phyloP scores from a whole-genome alignment of 1,140 invertebrate species.

The Orius insidiosus region DNA sequence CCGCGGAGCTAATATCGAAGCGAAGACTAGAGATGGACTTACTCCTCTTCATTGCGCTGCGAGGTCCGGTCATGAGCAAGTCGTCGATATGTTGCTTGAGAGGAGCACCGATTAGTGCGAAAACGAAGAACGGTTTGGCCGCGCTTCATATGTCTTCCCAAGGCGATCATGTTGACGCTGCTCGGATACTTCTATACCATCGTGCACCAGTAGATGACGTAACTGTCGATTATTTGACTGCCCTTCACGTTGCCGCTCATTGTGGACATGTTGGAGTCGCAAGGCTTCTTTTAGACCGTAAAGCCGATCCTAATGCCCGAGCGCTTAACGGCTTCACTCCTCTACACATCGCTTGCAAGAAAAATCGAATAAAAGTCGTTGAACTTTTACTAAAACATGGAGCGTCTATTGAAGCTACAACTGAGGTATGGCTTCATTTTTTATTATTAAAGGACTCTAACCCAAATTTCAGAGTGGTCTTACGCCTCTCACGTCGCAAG shows the following conservation, averaged over 20 bases:
- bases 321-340: conserved; percentile 94
- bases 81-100: conserved; percentile 89
- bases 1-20: conserved; percentile 83
- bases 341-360: conserved; percentile 92
- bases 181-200: conserved; percentile 88
- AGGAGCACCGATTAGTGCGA: conserved; percentile 87
- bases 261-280: conserved; percentile 93
- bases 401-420: conserved; percentile 72
- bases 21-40: conserved; percentile 85
- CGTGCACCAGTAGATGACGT: conserved; percentile 97
- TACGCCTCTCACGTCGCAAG: conserved; percentile 96
- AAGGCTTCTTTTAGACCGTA: conserved; percentile 88
- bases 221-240: conserved; percentile 96
- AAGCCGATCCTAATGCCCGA: conserved; percentile 81
- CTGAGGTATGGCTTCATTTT: too few relatives aligned
- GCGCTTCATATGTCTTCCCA: conserved; percentile 93
- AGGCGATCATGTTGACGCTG: conserved; percentile 95
- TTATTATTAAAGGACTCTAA: too few relatives aligned
- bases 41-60: conserved; percentile 87
- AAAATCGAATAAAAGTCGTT: conserved; percentile 90
- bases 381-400: conserved; percentile 86
- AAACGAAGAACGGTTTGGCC: conserved; percentile 95
- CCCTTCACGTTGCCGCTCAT: conserved; percentile 91
- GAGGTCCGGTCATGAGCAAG: conserved; percentile 90
- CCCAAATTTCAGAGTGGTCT: too few relatives aligned